These are phyloP conservation scores for Tillus elongatus DNA, from an alignment of 2,888 invertebrate genomes.

Conservation along the genomic window DNA sequence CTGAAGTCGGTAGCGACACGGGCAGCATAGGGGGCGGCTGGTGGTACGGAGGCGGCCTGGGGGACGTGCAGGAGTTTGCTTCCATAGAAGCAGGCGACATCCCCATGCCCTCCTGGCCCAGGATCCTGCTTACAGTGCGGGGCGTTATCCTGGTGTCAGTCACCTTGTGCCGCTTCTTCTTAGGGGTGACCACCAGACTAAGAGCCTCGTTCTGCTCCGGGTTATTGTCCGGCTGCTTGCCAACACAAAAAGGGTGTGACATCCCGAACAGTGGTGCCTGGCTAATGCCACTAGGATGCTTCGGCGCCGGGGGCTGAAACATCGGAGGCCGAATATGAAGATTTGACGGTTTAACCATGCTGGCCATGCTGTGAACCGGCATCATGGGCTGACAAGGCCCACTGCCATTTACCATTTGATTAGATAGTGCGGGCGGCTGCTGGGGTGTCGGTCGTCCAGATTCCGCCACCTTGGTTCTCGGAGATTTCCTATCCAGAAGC, in stretches of 20 bases:
- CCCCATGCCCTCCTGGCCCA: constrained; percentile 69
- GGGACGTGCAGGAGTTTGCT: constrained; percentile 57
- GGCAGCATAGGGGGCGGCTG: constrained; percentile 75
- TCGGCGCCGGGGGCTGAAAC: constrained; percentile 79
- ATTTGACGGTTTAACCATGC: constrained; percentile 39
- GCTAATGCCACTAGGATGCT: constrained; percentile 48
- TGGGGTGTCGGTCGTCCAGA: constrained; percentile 43
- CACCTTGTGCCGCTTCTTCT: constrained; percentile 95
- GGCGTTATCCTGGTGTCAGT: constrained; percentile 90
- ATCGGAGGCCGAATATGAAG: constrained; percentile 63
- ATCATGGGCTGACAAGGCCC: constrained; percentile 47
- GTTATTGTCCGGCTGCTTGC: constrained; percentile 52
- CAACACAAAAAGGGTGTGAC: constrained; percentile 51
- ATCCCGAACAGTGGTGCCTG: constrained; percentile 55
- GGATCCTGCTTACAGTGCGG: constrained; percentile 76
- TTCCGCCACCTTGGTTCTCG: constrained; percentile 66
- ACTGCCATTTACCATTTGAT: constrained; percentile 41
- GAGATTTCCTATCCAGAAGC: constrained; percentile 74
- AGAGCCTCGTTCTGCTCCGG: constrained; percentile 90
- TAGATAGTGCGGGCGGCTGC: constrained; percentile 39
- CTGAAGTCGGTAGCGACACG: constrained; percentile 85
- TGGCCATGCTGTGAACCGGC: constrained; percentile 39
- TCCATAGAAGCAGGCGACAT: constrained; percentile 55
- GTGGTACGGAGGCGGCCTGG: constrained; percentile 52
- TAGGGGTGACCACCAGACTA: constrained; percentile 87